Percentiles rank a stretch among this genome's conserved stretches.
These are phyloP conservation scores for Calypte anna DNA, from an alignment of 2,113 vertebrate genomes.

Conservation along the genomic window DNA sequence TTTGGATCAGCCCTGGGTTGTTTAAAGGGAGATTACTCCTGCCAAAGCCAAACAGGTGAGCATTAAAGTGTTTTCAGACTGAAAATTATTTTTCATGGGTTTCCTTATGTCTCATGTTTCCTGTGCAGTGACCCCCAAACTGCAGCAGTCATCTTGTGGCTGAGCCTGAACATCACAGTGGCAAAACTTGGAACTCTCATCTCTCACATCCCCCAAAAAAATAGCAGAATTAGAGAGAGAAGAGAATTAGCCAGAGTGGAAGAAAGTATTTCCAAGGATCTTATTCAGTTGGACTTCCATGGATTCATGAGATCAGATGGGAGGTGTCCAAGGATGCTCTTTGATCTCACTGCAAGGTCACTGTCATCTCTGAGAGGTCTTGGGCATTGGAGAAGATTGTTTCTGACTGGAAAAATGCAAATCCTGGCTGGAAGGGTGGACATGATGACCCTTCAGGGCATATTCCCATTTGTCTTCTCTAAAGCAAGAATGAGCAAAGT, in stretches of 20 bases:
- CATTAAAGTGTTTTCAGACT: neutral
- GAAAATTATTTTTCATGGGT: neutral
- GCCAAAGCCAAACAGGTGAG: neutral
- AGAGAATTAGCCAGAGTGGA: neutral
- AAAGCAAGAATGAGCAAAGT: neutral
- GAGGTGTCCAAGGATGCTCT: neutral
- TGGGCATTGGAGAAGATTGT: neutral
- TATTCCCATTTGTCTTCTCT: neutral
- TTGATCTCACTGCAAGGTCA: neutral
- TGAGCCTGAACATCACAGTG: neutral
- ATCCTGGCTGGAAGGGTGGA: neutral
- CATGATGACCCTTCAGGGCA: neutral
- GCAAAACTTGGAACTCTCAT: neutral
- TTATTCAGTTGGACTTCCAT: neutral
- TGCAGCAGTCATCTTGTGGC: neutral
- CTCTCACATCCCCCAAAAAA: neutral
- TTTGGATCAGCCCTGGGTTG: neutral
- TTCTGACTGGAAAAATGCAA: neutral
- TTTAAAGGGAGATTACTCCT: neutral
- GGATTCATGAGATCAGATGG: neutral
- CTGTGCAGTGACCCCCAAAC: neutral
- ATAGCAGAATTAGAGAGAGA: neutral
- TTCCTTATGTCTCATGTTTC: rapidly evolving
- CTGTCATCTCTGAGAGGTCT: neutral
- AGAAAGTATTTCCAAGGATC: neutral